phyloP scores from a whole-genome alignment of 2,797 vertebrate genomes.

The Steatocranus sp. region DNA sequence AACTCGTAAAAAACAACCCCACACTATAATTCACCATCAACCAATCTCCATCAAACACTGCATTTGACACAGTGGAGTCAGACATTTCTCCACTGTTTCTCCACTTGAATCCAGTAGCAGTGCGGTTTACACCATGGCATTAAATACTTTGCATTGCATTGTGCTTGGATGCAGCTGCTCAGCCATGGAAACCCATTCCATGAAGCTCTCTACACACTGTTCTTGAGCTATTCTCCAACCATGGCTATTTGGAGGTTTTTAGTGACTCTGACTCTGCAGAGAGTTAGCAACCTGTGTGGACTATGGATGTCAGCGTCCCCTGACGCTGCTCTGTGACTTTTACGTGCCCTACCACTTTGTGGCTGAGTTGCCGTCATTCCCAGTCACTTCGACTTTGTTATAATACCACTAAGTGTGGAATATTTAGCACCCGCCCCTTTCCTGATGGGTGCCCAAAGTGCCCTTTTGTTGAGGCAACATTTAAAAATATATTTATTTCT shows the following conservation, averaged over 20 bases:
- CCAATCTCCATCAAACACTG: neutral
- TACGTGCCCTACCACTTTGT: neutral
- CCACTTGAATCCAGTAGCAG: neutral
- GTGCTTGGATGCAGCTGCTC: neutral
- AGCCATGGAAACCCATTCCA: neutral
- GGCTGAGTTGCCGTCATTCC: neutral
- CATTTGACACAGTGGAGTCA: neutral
- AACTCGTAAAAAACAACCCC: neutral
- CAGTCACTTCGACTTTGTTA: neutral
- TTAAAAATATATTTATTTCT: too few relatives aligned
- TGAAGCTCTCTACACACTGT: neutral
- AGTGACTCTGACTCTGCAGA: neutral
- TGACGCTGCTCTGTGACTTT: neutral
- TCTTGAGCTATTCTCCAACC: neutral
- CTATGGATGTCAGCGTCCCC: neutral
- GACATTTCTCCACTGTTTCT: neutral
- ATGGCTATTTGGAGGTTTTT: neutral
- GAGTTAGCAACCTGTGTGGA: neutral
- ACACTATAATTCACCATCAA: neutral
- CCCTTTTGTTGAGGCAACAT: too few relatives aligned
- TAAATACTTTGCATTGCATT: neutral
- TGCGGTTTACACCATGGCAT: fast-evolving
- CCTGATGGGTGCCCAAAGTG: too few relatives aligned
- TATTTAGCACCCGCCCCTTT: neutral
- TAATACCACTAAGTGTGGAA: neutral